These are phyloP conservation scores for Anguilla pacifica DNA, from an alignment of 2,797 vertebrate species.

Conservation along the genomic window DNA sequence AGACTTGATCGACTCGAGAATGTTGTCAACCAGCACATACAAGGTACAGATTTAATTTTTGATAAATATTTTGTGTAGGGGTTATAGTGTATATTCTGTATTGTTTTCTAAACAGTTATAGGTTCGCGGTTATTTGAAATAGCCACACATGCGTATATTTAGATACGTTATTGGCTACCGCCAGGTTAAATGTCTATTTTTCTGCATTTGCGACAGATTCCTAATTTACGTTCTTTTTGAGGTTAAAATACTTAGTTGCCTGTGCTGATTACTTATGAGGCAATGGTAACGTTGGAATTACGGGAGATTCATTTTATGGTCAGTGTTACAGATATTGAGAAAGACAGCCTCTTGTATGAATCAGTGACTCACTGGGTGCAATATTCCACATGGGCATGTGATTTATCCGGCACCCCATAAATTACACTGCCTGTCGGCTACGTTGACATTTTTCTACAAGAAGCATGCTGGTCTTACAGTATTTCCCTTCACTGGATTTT, in stretches of 20 bases:
- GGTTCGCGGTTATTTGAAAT: not conserved
- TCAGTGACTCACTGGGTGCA: not conserved
- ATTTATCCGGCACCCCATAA: not conserved
- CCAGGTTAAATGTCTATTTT: not conserved
- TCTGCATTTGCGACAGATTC: not conserved
- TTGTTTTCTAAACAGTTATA: not conserved
- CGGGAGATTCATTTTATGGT: not conserved
- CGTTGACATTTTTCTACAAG: not conserved
- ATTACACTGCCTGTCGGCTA: not conserved
- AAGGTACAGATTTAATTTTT: slow-evolving; percentile 75
- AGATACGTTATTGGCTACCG: not conserved
- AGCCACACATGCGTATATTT: not conserved
- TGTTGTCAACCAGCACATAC: slow-evolving; percentile 96
- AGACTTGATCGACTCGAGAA: slow-evolving; percentile 93
- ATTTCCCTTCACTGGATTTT: not conserved
- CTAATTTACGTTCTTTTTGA: not conserved
- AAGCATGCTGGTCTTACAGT: not conserved
- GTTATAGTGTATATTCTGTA: not conserved
- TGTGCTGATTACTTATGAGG: not conserved
- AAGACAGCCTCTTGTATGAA: not conserved
- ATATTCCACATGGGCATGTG: not conserved
- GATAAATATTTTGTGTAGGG: not conserved
- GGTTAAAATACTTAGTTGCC: not conserved
- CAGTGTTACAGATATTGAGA: not conserved
- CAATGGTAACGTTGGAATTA: not conserved